Evolutionary conservation across 1,140 invertebrate species (phyloP), one percentile per base, ranked within the genome.

Genomic region (Listronotus oregonensis): DNA sequence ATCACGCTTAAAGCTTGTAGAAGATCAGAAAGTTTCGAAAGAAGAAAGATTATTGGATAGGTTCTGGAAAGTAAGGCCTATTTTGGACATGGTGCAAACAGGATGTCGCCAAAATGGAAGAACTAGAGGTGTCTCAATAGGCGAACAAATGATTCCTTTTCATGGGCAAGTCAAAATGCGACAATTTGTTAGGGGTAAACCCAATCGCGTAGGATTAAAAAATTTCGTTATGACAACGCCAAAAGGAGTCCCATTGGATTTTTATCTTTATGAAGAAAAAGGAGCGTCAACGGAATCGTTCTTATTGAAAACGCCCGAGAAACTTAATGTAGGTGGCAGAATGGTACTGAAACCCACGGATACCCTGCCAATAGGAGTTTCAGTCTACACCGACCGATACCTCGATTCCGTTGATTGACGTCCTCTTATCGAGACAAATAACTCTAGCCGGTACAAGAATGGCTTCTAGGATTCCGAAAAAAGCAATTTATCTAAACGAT

Each of bases 311-410:
- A 58, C 43, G 32, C 1, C 55, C 6, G 14, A 34, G 40, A 57
- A 64, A 57, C 17, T 64, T n/a, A 14, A 64, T 57, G 40, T 56
- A 11, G 37, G 62, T 15, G 52, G 42, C 17, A 17, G 62, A 55
- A 49, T 64, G 31, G 54, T 68, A 10, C 14, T 64, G 15, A 68
- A 70, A 64, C 44, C 68, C 5, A 46, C 61, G 8, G 66, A 70
- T 39, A 59, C 55, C n/a, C 51, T 66, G 17, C 60, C 21, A 49
- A 51, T 17, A 51, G 68, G 40, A 39, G 17, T n/a, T 17, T 51
- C 34, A n/a, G 15, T 61, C 11, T 61, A 37, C 39, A 63, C 49
- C 12, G 60, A 63, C 34, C 1, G 50, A 31, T 70, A 64, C 59
- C 15, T 70, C 68, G 40, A 59, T 67, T 54, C 18, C 54, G 39